These are phyloP conservation scores for Myotis brandtii DNA, from an alignment of 2,113 vertebrate genomes.

Conservation along the genomic window DNA sequence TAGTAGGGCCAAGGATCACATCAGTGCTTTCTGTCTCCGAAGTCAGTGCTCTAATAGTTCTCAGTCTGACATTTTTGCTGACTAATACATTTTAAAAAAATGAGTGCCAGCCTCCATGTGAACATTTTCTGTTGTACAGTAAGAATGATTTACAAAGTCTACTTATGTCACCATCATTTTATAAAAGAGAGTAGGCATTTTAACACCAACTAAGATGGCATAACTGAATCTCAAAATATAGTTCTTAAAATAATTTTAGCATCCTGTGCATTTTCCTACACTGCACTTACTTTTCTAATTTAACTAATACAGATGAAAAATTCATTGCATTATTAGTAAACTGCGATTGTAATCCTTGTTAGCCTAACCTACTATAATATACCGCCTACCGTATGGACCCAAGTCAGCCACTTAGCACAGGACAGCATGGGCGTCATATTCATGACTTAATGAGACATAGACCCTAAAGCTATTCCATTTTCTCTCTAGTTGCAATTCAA, in stretches of 20 bases:
- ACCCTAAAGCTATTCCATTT: neutral
- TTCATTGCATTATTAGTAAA: neutral
- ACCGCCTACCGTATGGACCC: neutral
- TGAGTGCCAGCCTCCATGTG: neutral
- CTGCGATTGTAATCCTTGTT: neutral
- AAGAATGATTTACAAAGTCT: constrained; percentile 31
- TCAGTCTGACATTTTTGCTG: constrained; percentile 45
- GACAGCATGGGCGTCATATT: neutral
- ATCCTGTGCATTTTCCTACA: neutral
- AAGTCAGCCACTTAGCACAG: neutral
- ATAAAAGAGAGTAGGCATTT: neutral
- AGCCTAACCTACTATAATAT: neutral
- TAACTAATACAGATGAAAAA: constrained; percentile 17
- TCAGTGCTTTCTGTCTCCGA: neutral
- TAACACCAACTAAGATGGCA: neutral
- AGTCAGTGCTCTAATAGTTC: neutral
- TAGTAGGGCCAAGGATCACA: neutral
- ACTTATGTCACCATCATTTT: neutral
- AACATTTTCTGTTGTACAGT: constrained; percentile 44
- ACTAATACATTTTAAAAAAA: neutral
- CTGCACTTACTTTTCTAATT: constrained; percentile 28
- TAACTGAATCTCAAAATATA: constrained; percentile 15
- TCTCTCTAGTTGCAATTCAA: neutral
- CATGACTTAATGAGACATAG: neutral
- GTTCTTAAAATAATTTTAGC: constrained; percentile 41